These are phyloP conservation scores for Gasterosteus aculeatus DNA, from an alignment of 2,113 vertebrate species.

Conservation along the genomic window DNA sequence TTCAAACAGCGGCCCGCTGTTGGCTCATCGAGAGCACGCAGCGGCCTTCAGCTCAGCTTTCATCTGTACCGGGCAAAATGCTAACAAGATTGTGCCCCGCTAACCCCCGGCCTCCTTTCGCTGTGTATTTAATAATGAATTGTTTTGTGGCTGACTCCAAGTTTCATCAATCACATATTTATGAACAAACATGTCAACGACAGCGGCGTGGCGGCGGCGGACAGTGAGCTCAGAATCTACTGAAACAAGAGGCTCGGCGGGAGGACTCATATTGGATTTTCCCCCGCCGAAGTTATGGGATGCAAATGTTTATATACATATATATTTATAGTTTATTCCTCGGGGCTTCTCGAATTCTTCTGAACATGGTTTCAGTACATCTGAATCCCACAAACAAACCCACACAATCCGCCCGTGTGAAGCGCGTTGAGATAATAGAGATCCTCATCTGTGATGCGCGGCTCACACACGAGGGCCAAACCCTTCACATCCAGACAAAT, in stretches of 20 bases:
- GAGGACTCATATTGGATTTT: constrained; percentile 6
- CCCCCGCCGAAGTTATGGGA: not conserved
- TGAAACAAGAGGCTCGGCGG: constrained; percentile 9
- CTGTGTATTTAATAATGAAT: constrained; percentile 36
- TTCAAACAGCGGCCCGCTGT: constrained; percentile 23
- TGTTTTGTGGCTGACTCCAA: constrained; percentile 24
- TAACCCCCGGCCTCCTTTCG: constrained; percentile 22
- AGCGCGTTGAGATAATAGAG: constrained; percentile 6
- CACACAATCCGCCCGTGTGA: not conserved
- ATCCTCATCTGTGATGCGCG: not conserved
- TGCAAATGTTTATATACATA: constrained; percentile 3
- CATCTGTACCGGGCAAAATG: constrained; percentile 40
- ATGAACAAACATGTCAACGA: constrained; percentile 31
- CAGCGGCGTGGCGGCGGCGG: not conserved
- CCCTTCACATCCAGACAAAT: constrained; percentile 42
- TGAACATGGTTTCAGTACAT: not conserved
- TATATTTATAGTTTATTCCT: not conserved
- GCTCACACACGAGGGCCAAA: constrained; percentile 6
- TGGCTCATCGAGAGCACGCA: constrained; percentile 32
- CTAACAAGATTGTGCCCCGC: constrained; percentile 32
- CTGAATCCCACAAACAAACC: not conserved
- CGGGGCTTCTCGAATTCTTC: not conserved
- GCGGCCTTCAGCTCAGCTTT: constrained; percentile 39
- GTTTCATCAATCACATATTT: constrained; percentile 35
- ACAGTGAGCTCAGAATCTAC: constrained; percentile 11